These are phyloP conservation scores for Lymantria dispar DNA, from an alignment of 2,888 invertebrate genomes.

Conservation along the genomic window DNA sequence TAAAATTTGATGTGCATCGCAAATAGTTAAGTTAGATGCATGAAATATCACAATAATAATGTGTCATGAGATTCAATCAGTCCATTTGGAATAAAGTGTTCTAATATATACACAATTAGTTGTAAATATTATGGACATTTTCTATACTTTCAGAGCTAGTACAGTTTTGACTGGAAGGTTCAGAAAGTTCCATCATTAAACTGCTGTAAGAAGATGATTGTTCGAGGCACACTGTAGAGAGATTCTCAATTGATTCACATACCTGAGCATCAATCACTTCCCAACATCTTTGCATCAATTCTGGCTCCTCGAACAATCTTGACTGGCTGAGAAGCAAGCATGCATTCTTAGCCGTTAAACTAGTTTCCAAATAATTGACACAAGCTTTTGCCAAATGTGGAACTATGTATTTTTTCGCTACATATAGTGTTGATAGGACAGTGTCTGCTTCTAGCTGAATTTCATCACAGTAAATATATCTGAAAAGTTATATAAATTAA, in stretches of 20 bases:
- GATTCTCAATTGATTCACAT: slow-evolving; percentile 82
- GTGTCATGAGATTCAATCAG: slow-evolving; percentile 15
- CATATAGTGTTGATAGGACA: slow-evolving; percentile 96
- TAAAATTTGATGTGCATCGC: neutral
- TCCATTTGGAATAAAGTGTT: slow-evolving; percentile 1
- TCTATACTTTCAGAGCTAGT: slow-evolving; percentile 70
- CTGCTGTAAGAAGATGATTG: slow-evolving; percentile 73
- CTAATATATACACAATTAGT: slow-evolving; percentile 27
- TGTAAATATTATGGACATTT: slow-evolving; percentile 51
- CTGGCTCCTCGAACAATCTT: slow-evolving; percentile 97
- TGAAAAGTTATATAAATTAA: slow-evolving; percentile 63
- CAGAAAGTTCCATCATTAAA: slow-evolving; percentile 66
- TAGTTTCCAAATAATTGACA: slow-evolving; percentile 97
- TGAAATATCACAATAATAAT: neutral
- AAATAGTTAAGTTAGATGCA: neutral
- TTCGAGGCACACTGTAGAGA: slow-evolving; percentile 64
- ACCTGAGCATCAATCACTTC: slow-evolving; percentile 99
- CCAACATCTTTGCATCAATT: slow-evolving; percentile 98
- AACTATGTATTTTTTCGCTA: slow-evolving; percentile 98
- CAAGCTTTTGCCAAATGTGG: slow-evolving; percentile 96
- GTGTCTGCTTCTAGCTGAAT: slow-evolving; percentile 97
- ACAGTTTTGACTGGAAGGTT: slow-evolving; percentile 63
- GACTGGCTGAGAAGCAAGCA: slow-evolving; percentile 97
- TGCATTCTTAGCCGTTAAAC: slow-evolving; percentile 97
- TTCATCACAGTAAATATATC: slow-evolving; percentile 98